Base-by-base conservation (phyloP, 2,888 invertebrate species). In the Athripsodes cinereus region DNA sequence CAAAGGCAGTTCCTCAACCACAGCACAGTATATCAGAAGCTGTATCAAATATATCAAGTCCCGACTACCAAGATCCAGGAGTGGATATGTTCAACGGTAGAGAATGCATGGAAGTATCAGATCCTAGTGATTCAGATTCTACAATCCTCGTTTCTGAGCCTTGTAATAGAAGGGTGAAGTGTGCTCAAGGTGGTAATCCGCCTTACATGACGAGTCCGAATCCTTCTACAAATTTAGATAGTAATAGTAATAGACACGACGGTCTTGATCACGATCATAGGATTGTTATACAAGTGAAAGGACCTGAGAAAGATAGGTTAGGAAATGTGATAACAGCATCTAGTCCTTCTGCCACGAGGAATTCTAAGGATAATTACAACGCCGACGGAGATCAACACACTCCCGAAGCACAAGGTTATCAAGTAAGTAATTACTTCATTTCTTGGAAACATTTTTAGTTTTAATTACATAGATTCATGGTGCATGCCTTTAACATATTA, bases 121-220 rank as follows among this genome's bases (percentile, higher is more conserved):
- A 92, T 77, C 89, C 90, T 52, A 91, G 90, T 72, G 92, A 92
- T 77, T 91, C 91, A 66, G 92, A 92, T 73, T 92, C 91, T 63
- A 92, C 92, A 52, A 87, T 92, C 66, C 79, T 92, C 55, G 91
- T 90, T 60, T 91, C 90, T 57, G 90, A 90, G 70, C 88, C 88
- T 50, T 82, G 83, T 57, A 84, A 84, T 70, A 82, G 76, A 57
- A 73, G 76, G 8, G 76, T 74, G 59, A 79, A 79, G 64, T 74
- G 76, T 40, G 61, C 56, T 20, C 62, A 62, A 22, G 62, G 62
- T 2, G 61, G 61, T 1, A 75, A 74, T 65, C 72, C 76, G 1
- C 70, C 73, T 0, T 65, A 64, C 51, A 64, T 64, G 59, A 65
- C 66, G 21, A 60, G 63, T 20, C 57, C 63, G 19, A 61, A 61